These are phyloP conservation scores for Temnothorax curvispinosus DNA, from an alignment of 1,140 invertebrate species.

Conservation along the genomic window DNA sequence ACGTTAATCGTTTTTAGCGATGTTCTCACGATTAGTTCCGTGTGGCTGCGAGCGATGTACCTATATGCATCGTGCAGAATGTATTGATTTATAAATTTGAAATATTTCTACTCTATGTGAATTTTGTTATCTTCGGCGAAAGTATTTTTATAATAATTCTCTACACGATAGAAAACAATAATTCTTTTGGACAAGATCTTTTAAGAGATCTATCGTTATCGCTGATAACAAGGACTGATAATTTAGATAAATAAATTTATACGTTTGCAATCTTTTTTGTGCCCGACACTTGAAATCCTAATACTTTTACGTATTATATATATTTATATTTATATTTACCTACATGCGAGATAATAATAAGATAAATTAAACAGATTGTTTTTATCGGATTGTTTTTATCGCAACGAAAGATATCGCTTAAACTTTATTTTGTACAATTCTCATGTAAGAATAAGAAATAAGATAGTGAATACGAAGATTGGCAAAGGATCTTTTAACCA, in stretches of 20 bases:
- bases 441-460: not conserved
- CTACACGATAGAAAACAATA: too few relatives aligned
- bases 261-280: not conserved
- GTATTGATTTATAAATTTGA: not conserved
- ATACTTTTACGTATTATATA: not conserved
- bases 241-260: not conserved
- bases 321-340: not conserved
- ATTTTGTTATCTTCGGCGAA: not conserved
- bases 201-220: not conserved
- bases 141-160: constrained; percentile 1
- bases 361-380: not conserved
- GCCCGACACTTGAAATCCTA: not conserved
- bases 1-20: not conserved
- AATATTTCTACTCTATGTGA: not conserved
- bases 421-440: not conserved
- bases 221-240: not conserved
- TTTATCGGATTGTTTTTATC: not conserved
- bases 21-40: not conserved
- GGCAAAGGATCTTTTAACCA: not conserved
- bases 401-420: not conserved
- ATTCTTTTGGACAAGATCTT: not conserved
- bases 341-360: not conserved
- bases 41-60: not conserved
- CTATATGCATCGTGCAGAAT: not conserved
- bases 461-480: not conserved